These are phyloP conservation scores for Karalla daura DNA, from an alignment of 2,797 vertebrate genomes.

Conservation along the genomic window DNA sequence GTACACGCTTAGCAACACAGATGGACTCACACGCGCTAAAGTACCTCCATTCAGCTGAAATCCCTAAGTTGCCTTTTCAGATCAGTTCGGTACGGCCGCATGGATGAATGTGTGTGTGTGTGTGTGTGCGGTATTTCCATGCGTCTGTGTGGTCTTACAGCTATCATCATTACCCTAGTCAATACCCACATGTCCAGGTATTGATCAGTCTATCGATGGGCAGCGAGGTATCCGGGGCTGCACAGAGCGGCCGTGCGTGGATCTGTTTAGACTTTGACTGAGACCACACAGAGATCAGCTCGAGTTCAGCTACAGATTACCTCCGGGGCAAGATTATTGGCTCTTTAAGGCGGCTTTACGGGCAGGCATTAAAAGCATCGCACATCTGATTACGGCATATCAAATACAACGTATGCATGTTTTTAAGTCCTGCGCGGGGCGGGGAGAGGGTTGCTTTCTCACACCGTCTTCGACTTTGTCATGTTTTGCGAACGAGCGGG, in stretches of 20 bases:
- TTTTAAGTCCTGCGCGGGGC: neutral
- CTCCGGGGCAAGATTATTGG: slow-evolving; percentile 74
- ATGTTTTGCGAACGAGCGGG: slow-evolving; percentile 31
- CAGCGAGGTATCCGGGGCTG: slow-evolving; percentile 81
- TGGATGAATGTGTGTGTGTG: slow-evolving; percentile 16
- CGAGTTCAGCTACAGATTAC: slow-evolving; percentile 76
- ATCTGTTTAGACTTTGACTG: slow-evolving; percentile 84
- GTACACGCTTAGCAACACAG: neutral
- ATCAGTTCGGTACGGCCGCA: slow-evolving; percentile 33
- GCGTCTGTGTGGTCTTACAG: slow-evolving; percentile 63
- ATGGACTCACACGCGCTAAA: slow-evolving; percentile 8
- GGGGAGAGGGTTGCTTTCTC: slow-evolving; percentile 10
- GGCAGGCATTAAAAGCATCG: slow-evolving; percentile 47
- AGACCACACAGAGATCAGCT: slow-evolving; percentile 82
- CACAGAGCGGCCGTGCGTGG: slow-evolving; percentile 70
- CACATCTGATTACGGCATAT: slow-evolving; percentile 56
- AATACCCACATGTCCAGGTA: slow-evolving; percentile 85
- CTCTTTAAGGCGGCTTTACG: slow-evolving; percentile 63
- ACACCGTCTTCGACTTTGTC: slow-evolving; percentile 33
- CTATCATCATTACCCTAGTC: slow-evolving; percentile 86
- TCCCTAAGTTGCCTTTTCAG: slow-evolving; percentile 50
- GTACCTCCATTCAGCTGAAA: slow-evolving; percentile 49
- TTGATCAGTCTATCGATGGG: slow-evolving; percentile 84
- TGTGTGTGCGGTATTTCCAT: slow-evolving; percentile 48
- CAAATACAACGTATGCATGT: slow-evolving; percentile 29